These are phyloP conservation scores for Etheostoma perlongum DNA, from an alignment of 2,797 vertebrate species.

Conservation along the genomic window DNA sequence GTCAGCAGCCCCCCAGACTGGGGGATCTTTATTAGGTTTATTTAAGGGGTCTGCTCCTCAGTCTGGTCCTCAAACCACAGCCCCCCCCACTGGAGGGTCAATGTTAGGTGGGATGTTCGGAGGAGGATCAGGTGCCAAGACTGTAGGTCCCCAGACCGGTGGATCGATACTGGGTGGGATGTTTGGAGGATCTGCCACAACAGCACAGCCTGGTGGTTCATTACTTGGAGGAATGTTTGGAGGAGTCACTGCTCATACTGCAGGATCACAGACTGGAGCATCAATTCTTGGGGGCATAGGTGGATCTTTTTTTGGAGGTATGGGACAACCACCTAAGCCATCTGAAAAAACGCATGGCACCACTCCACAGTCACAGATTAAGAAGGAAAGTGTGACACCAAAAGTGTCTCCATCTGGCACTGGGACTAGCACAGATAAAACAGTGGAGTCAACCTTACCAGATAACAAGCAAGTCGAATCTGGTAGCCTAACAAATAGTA, in stretches of 20 bases:
- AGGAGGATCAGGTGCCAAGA: constrained; percentile 61
- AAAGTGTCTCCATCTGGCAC: constrained; percentile 32
- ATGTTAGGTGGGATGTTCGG: constrained; percentile 80
- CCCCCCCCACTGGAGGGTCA: constrained; percentile 63
- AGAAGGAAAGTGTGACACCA: constrained; percentile 48
- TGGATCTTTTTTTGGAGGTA: constrained; percentile 77
- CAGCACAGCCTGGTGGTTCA: constrained; percentile 76
- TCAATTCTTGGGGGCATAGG: constrained; percentile 74
- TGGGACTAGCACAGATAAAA: constrained; percentile 40
- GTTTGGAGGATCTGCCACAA: constrained; percentile 72
- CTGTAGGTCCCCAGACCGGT: constrained; percentile 59
- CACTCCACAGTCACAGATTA: constrained; percentile 47
- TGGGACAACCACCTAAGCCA: constrained; percentile 84
- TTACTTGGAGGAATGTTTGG: constrained; percentile 80
- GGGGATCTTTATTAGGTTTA: constrained; percentile 82
- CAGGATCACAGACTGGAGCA: constrained; percentile 67
- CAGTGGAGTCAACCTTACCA: constrained; percentile 15
- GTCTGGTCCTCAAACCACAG: constrained; percentile 54
- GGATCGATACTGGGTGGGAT: constrained; percentile 77
- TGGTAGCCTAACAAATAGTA: constrained; percentile 14
- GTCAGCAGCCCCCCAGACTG: constrained; percentile 72
- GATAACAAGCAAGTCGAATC: constrained; percentile 45
- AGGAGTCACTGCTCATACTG: constrained; percentile 58
- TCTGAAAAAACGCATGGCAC: constrained; percentile 48
- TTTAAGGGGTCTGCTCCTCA: constrained; percentile 69